These are phyloP conservation scores for Lithophane leautieri DNA, from an alignment of 2,888 invertebrate genomes.

Conservation along the genomic window DNA sequence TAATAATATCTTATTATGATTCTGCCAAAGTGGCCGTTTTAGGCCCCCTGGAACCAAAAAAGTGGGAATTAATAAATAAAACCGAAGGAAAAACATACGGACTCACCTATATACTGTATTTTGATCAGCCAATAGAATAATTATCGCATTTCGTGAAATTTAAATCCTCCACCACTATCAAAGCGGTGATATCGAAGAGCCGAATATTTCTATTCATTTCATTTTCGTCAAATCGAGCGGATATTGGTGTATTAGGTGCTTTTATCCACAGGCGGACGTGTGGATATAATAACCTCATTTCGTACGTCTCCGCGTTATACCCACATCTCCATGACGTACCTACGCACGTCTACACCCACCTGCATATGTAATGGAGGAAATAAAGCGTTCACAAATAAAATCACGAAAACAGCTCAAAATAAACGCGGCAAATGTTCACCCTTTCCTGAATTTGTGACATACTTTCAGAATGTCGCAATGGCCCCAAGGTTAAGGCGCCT, in stretches of 20 bases:
- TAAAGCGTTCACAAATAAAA: constrained; percentile 36
- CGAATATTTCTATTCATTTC: constrained; percentile 68
- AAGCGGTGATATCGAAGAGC: constrained; percentile 42
- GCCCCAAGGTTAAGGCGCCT: too few relatives aligned
- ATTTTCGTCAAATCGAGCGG: constrained; percentile 71
- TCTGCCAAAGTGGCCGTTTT: too few relatives aligned
- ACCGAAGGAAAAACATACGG: not conserved
- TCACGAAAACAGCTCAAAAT: constrained; percentile 8
- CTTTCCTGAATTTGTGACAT: constrained; percentile 7
- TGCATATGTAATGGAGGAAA: constrained; percentile 58
- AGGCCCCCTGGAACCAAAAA: not conserved
- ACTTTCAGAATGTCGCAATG: not conserved
- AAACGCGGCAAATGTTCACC: not conserved
- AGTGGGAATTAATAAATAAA: not conserved
- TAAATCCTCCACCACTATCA: constrained; percentile 10
- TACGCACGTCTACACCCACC: constrained; percentile 1
- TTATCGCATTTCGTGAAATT: constrained; percentile 26
- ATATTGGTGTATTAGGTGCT: constrained; percentile 75
- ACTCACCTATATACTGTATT: not conserved
- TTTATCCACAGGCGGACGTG: constrained; percentile 69
- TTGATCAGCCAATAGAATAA: not conserved
- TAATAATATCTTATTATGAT: too few relatives aligned
- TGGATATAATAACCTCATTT: constrained; percentile 62
- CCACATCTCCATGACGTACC: constrained; percentile 20
- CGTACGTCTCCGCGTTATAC: constrained; percentile 28